Percentiles rank a stretch among this genome's conserved stretches.
Conservation (phyloP, 1,140 invertebrate genomes). For the Dysdera silvatica region DNA sequence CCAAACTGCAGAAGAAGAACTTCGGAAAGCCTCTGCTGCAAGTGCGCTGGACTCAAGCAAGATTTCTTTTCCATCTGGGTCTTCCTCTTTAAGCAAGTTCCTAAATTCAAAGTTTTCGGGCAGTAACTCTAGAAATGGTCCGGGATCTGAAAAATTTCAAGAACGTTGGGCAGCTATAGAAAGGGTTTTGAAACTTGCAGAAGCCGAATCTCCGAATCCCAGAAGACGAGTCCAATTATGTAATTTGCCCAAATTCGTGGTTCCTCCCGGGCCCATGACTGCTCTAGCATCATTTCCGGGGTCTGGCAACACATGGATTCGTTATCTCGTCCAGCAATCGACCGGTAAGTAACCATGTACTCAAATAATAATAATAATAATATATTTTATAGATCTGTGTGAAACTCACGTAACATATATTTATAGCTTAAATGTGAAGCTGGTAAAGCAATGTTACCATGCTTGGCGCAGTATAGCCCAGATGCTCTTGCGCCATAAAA, state of each 20-base stretch:
- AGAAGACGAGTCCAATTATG: slow-evolving; percentile 13
- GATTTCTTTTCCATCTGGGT: not conserved
- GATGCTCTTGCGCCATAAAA: no score
- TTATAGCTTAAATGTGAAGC: no score
- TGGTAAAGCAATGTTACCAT: no score
- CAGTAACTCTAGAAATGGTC: not conserved
- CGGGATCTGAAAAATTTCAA: slow-evolving; percentile 13
- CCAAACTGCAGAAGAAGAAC: slow-evolving; percentile 5
- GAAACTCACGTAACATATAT: no score
- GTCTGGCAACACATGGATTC: slow-evolving; percentile 70
- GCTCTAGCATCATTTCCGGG: slow-evolving; percentile 67
- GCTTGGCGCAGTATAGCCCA: no score
- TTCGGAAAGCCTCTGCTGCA: not conserved
- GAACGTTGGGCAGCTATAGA: slow-evolving; percentile 14
- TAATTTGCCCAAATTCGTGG: slow-evolving; percentile 36
- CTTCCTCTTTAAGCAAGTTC: not conserved
- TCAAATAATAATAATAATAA: no score
- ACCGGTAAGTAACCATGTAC: slow-evolving; percentile 50
- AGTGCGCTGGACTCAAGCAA: not conserved
- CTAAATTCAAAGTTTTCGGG: not conserved
- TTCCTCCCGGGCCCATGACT: slow-evolving; percentile 44
- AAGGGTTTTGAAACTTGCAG: slow-evolving; percentile 8
- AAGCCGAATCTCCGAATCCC: not conserved
- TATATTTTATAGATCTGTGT: no score
- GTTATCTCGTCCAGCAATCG: slow-evolving; percentile 65